Base-by-base conservation (phyloP, 2,888 invertebrate species). In the Drosophila nr. medialis region DNA sequence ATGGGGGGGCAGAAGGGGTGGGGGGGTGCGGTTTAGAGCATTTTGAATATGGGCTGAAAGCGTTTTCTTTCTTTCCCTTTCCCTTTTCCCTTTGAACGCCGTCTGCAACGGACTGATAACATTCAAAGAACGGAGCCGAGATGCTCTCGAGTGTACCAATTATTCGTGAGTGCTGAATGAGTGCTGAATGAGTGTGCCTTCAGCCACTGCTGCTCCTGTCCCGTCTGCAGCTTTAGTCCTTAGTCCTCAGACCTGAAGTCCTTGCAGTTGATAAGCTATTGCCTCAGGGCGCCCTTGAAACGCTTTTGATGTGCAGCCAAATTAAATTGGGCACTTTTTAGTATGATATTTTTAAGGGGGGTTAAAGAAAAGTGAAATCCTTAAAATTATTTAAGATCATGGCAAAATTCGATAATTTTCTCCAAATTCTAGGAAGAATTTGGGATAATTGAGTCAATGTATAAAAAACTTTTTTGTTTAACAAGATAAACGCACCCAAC, bases 41-140 rank as follows among this genome's bases (percentile, higher is more conserved):
- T 82, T 88, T 86, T 90, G 86, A 89, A 82, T 84, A 86, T 77
- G 73, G 70, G 54, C 64, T 68, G 36, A 79, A 83, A 77, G 76
- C 62, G 70, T 81, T 81, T 75, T 15, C 24, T 8, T 38, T 38
- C 38, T 8, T 24, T 24, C 45, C 45, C 24, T 8, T 45, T 75
- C 40, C 54, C 42, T 27, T 55, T 32, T 34, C 10, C 55, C 70
- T 65, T 72, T 61, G 76, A 82, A 66, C 73, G 58, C 32, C 15
- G 72, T 80, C 86, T 87, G 86, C 77, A 74, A 40, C 55, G 69
- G 81, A 87, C 86, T 89, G 86, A 89, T 87, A 87, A 87, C 90
- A 80, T 89, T 86, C 83, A 86, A 75, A 67, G 59, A 77, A 24
- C 34, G 34, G 10, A 53, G 18, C 24, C 62, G 59, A 67, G 64